Evolutionary conservation across 2,888 invertebrate genomes (phyloP).

Genomic region (Tipula vernalis): DNA sequence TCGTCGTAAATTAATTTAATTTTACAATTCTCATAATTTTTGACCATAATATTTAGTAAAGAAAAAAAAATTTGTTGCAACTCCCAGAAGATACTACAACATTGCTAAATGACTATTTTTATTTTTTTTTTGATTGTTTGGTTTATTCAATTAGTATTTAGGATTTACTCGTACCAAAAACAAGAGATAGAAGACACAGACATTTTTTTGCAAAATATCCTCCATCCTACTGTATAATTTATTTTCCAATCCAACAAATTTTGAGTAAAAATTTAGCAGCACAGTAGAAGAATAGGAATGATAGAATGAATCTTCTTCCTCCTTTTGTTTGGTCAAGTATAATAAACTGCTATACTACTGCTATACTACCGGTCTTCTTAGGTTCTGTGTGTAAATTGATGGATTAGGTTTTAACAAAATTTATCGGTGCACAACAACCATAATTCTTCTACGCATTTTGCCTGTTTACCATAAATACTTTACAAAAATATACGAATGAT

Average conservation of each 20-base stretch:
- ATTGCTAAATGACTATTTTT: neutral
- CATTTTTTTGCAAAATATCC: neutral
- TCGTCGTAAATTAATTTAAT: neutral
- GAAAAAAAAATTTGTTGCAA: neutral
- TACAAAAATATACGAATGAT: neutral
- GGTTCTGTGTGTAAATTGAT: neutral
- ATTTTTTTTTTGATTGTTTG: too few species aligned
- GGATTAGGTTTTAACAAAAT: neutral
- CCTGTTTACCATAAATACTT: neutral
- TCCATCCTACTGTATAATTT: neutral
- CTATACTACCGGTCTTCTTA: too few species aligned
- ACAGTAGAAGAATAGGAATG: neutral
- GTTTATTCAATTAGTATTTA: too few species aligned
- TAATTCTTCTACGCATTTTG: neutral
- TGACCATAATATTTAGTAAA: neutral
- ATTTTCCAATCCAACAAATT: neutral
- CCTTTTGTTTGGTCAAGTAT: neutral
- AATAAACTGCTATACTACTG: neutral
- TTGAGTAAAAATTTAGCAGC: neutral
- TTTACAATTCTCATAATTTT: neutral
- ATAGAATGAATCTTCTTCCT: neutral
- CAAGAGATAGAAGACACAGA: neutral
- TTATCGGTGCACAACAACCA: neutral
- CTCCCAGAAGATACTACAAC: neutral
- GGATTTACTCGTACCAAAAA: neutral